phyloP scores from a whole-genome alignment of 30 jellyfish, hydroid and myxozoan species.

The Nemopilema nomurai region DNA sequence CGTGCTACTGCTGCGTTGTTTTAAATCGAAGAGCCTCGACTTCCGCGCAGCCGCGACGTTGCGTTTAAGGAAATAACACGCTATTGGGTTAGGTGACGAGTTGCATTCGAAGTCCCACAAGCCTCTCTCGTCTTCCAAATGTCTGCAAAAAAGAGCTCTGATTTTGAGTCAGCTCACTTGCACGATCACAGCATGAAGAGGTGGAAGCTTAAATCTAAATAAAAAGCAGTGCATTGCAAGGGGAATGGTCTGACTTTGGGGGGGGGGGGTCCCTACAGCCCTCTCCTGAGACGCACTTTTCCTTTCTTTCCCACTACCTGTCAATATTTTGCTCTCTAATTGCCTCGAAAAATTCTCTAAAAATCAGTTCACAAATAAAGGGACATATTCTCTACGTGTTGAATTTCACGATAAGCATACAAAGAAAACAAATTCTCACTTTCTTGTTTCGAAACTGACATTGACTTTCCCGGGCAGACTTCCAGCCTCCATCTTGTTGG shows the following conservation, averaged over 20 bases:
- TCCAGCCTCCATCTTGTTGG: conserved; percentile 81
- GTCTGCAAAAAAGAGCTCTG: conserved; percentile 35
- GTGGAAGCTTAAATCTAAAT: no score
- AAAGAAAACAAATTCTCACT: conserved; percentile 32
- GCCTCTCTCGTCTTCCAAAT: conserved; percentile 22
- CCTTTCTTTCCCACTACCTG: no score
- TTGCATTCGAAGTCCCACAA: conserved; percentile 69
- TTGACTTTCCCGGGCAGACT: conserved; percentile 79
- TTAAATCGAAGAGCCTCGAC: conserved; percentile 29
- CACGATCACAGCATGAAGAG: no score
- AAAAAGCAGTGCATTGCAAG: no score
- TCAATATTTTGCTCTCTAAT: no score
- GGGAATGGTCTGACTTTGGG: no score
- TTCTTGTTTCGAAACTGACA: conserved; percentile 72
- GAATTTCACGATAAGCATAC: background rate
- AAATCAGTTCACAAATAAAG: no score
- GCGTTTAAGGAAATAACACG: conserved; percentile 49
- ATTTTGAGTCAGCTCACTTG: no score
- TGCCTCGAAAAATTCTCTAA: no score
- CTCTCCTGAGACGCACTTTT: no score
- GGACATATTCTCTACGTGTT: no score
- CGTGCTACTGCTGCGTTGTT: background rate
- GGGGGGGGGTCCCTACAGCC: no score
- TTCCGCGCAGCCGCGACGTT: background rate
- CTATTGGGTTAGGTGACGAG: conserved; percentile 26